These are phyloP conservation scores for Nyctibius grandis DNA, from an alignment of 2,797 vertebrate genomes.

Conservation along the genomic window DNA sequence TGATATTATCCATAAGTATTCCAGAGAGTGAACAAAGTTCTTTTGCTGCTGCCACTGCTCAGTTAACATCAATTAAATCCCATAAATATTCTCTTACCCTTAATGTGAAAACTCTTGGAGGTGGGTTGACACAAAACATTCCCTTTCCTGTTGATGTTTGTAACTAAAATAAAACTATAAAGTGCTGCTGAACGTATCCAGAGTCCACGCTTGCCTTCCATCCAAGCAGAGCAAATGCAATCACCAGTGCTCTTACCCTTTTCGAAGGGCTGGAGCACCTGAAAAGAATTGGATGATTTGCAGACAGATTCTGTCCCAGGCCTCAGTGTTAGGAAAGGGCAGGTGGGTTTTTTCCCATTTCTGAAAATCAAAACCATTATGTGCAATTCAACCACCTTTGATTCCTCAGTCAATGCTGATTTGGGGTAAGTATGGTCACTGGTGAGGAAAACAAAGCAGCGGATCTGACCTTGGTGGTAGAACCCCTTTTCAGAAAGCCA, in stretches of 20 bases:
- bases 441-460: neutral
- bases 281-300: neutral
- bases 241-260: neutral
- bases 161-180: constrained; percentile 11
- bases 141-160: neutral
- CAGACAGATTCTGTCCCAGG: neutral
- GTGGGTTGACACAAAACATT: neutral
- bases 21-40: neutral
- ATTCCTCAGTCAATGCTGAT: neutral
- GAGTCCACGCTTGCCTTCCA: neutral
- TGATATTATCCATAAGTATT: neutral
- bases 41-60: neutral
- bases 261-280: constrained; percentile 15
- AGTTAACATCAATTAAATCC: neutral
- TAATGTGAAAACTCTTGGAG: neutral
- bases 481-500: neutral
- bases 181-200: neutral
- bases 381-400: neutral
- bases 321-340: neutral
- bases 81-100: neutral
- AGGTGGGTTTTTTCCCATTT: neutral
- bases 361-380: constrained; percentile 13
- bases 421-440: neutral
- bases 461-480: neutral
- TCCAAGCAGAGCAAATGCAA: constrained; percentile 42